These are phyloP conservation scores for Misgurnus mizolepis DNA, from an alignment of 2,113 vertebrate genomes.

Conservation along the genomic window DNA sequence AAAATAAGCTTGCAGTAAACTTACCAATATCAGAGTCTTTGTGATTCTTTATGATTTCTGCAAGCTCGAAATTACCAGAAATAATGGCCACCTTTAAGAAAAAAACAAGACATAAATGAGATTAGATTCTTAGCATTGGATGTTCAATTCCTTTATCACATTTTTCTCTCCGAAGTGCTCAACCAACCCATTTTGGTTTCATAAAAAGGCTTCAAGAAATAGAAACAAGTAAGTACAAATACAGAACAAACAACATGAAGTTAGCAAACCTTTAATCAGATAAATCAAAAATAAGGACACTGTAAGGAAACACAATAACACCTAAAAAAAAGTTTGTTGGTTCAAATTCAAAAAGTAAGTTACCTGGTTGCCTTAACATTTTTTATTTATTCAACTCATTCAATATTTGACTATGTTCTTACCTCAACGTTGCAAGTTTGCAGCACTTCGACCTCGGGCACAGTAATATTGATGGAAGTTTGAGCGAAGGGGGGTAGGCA, in stretches of 20 bases:
- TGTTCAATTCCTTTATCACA: not conserved
- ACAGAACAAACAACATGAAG: not conserved
- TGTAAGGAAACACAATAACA: slow-evolving; percentile 5
- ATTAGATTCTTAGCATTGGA: not conserved
- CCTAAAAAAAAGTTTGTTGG: not conserved
- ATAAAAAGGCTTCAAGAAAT: not conserved
- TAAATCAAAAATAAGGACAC: not conserved
- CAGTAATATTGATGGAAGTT: too few species aligned
- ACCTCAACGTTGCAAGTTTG: too few species aligned
- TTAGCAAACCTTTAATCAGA: slow-evolving; percentile 13
- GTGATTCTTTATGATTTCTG: slow-evolving; percentile 87
- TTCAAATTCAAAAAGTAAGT: too few species aligned
- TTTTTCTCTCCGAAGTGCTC: not conserved
- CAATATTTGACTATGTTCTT: too few species aligned
- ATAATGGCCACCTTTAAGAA: slow-evolving; percentile 85
- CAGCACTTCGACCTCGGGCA: too few species aligned
- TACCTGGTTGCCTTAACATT: too few species aligned
- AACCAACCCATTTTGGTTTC: not conserved
- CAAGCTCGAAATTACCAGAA: slow-evolving; percentile 87
- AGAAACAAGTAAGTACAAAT: not conserved
- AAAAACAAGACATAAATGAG: slow-evolving; percentile 17
- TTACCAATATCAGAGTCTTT: slow-evolving; percentile 82
- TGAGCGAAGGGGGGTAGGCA: too few species aligned
- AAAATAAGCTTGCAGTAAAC: slow-evolving; percentile 45
- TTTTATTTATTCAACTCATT: too few species aligned